Conservation (phyloP, 2,888 invertebrate species). For the Sinopyrophorus schimmeli region DNA sequence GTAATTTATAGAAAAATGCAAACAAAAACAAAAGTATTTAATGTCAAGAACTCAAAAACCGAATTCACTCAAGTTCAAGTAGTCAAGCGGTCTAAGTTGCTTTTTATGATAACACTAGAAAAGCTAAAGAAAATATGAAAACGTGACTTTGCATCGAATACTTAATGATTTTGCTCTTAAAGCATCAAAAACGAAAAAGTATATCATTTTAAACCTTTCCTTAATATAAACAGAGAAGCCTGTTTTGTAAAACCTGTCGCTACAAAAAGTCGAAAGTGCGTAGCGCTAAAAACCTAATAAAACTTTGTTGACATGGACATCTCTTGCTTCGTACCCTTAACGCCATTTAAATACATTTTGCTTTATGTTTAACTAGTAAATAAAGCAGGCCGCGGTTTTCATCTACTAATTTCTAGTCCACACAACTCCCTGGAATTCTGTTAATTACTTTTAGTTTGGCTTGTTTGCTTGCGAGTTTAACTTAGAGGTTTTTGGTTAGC, state of each 20-base stretch:
- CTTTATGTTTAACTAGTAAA: slow-evolving; percentile 48
- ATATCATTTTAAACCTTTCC: slow-evolving; percentile 17
- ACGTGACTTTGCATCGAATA: slow-evolving; percentile 27
- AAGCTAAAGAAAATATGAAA: slow-evolving; percentile 29
- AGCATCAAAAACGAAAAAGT: slow-evolving; percentile 18
- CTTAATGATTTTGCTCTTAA: slow-evolving; percentile 15
- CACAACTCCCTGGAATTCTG: slow-evolving; percentile 47
- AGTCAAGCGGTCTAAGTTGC: slow-evolving; percentile 20
- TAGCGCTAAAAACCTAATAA: slow-evolving; percentile 43
- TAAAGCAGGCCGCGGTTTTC: slow-evolving; percentile 45
- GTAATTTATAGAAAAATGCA: slow-evolving; percentile 27
- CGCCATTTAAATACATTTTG: slow-evolving; percentile 49
- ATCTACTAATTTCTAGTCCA: slow-evolving; percentile 49
- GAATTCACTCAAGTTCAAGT: slow-evolving; percentile 16
- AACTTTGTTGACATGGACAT: slow-evolving; percentile 38
- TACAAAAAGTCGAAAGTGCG: slow-evolving; percentile 7
- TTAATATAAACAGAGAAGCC: slow-evolving; percentile 16
- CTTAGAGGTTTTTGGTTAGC: slow-evolving; percentile 25
- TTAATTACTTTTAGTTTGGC: slow-evolving; percentile 49
- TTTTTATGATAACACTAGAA: slow-evolving; percentile 22
- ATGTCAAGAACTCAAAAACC: slow-evolving; percentile 13
- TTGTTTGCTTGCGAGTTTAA: slow-evolving; percentile 41
- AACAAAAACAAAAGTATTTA: slow-evolving; percentile 22
- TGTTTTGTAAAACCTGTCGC: slow-evolving; percentile 12
- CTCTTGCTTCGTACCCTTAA: slow-evolving; percentile 47